A percentile compares a stretch with the other conserved stretches of the same genome.
phyloP scores from a whole-genome alignment of 2,113 vertebrate species.

The Octodon degus region DNA sequence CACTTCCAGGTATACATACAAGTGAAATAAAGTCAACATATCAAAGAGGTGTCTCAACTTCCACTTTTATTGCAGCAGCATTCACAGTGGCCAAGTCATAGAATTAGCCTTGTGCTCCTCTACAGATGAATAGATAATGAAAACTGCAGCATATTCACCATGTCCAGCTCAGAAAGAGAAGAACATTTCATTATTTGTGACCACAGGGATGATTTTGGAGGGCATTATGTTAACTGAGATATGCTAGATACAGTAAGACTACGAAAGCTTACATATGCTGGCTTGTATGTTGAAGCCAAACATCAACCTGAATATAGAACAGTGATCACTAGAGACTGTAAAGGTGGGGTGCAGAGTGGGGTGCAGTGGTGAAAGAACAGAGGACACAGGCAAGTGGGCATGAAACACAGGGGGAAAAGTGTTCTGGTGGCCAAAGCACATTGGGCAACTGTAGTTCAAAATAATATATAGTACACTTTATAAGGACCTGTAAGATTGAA shows the following conservation, averaged over 20 bases:
- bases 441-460: not conserved
- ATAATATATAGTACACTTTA: not conserved
- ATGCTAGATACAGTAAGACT: not conserved
- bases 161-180: not conserved
- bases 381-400: no score
- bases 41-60: not conserved
- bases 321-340: not conserved
- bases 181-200: not conserved
- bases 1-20: not conserved
- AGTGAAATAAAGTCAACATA: not conserved
- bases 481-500: not conserved
- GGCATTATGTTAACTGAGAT: not conserved
- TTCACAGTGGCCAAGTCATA: not conserved
- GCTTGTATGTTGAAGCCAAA: not conserved
- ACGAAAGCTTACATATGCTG: not conserved
- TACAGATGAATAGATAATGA: not conserved
- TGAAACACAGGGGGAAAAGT: not conserved
- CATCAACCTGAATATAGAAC: not conserved
- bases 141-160: not conserved
- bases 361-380: rapidly evolving
- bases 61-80: no score
- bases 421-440: not conserved
- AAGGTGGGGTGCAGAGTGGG: no score
- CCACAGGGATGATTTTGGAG: no score
- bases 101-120: not conserved